These are phyloP conservation scores for Iphiclides podalirius DNA, from an alignment of 2,888 invertebrate species.

Conservation along the genomic window DNA sequence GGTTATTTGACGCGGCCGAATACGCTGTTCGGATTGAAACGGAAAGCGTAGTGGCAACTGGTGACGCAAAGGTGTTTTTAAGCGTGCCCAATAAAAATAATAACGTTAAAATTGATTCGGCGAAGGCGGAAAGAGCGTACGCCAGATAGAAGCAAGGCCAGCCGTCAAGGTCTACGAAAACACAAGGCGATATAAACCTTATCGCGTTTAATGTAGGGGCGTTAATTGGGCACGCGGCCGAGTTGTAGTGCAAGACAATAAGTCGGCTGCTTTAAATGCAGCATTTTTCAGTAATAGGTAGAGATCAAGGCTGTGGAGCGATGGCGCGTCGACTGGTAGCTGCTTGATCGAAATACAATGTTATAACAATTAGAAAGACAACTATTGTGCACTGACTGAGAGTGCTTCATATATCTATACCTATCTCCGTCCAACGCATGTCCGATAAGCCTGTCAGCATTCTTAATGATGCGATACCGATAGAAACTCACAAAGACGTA, in stretches of 20 bases:
- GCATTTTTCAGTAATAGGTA: slow-evolving; percentile 75
- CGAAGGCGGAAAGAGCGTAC: slow-evolving; percentile 78
- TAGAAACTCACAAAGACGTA: too few species aligned
- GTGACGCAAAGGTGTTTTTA: slow-evolving; percentile 12
- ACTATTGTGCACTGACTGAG: too few species aligned
- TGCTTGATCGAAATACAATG: too few species aligned
- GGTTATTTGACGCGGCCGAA: too few species aligned
- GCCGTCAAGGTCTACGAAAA: slow-evolving; percentile 60
- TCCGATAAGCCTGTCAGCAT: too few species aligned
- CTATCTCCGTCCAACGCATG: too few species aligned
- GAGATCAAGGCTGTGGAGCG: slow-evolving; percentile 67
- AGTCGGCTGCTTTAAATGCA: slow-evolving; percentile 70
- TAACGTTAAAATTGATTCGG: slow-evolving; percentile 72
- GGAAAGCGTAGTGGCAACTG: slow-evolving; percentile 1
- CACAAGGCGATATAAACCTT: slow-evolving; percentile 36
- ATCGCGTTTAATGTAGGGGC: slow-evolving; percentile 38
- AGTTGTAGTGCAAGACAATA: slow-evolving; percentile 61
- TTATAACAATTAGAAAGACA: too few species aligned
- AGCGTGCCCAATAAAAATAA: slow-evolving; percentile 53
- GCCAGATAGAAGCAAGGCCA: slow-evolving; percentile 74
- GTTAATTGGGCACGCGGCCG: slow-evolving; percentile 33
- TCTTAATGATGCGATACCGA: too few species aligned
- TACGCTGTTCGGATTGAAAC: too few species aligned
- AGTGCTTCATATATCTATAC: too few species aligned
- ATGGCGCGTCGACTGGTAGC: slow-evolving; percentile 30